Base-by-base conservation (phyloP, 2,113 vertebrate species). In the Chauna torquata region DNA sequence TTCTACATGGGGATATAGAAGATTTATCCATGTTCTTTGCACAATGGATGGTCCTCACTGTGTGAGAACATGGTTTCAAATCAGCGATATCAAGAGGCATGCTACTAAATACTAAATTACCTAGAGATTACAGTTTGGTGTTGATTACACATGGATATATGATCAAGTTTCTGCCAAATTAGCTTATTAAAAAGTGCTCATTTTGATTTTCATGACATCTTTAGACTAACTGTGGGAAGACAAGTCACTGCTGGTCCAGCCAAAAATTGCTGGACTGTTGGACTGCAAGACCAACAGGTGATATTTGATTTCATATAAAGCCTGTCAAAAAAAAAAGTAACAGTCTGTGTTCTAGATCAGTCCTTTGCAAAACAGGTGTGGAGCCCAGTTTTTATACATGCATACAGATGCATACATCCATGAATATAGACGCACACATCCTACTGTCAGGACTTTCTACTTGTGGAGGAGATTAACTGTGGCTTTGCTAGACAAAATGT, bases 221-320 rank as follows among this genome's bases (percentile, higher is more conserved):
- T 93, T 19, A 61, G 25, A 70, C 28, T 22, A 52, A 24, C 8
- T 40, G 6, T 18, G 7, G 10, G 8, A 83, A 10, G 80, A 68
- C 11, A 75, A 82, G 78, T 59, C 50, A 57, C 42, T 68, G 12
- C n/a, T 36, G 2, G 10, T 65, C 27, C 45, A 61, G 34, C 3
- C 27, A 80, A 80, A 88, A 57, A 20, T 79, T 17, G 47, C n/a
- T n/a, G n/a, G n/a, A n/a, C n/a, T n/a, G n/a, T n/a, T n/a, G 52
- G 58, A 55, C 2, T 16, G 2, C 0, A 1, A 76, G n/a, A 69
- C 7, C 50, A 19, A 75, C 2, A 57, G n/a, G 65, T 30, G 6
- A 25, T 38, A 75, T 6, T 50, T 75, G 22, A 76, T 50, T 68
- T 69, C 19, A 16, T 5, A 68, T n/a, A 68, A 82, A 83, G 16